Evolutionary conservation across 2,888 invertebrate genomes (phyloP).

Genomic region (Oscheius myriophilus): DNA sequence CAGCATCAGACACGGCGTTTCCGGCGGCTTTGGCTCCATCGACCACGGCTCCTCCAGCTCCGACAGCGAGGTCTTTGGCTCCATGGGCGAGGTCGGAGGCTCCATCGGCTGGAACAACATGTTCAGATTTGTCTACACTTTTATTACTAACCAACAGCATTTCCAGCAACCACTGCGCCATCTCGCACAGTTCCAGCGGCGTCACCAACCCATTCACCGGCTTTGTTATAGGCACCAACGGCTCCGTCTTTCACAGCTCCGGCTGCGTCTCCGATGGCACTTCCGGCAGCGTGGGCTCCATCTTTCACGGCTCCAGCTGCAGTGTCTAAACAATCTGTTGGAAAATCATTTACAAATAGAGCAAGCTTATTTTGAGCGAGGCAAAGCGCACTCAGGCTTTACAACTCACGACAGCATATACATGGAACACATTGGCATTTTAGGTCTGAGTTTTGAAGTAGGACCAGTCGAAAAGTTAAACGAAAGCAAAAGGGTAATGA

Average conservation of each 20-base stretch:
- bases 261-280: background rate
- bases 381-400: no score
- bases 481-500: no score
- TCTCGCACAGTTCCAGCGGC: slow-evolving; percentile 13
- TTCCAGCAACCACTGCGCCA: background rate
- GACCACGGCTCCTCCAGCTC: slow-evolving; percentile 22
- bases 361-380: background rate
- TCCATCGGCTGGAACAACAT: background rate
- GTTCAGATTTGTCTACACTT: no score
- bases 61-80: slow-evolving; percentile 22
- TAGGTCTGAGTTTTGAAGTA: no score
- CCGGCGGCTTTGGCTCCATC: slow-evolving; percentile 21
- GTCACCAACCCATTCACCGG: slow-evolving; percentile 9
- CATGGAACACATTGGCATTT: no score
- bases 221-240: background rate
- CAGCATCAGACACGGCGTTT: slow-evolving; percentile 1
- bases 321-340: background rate
- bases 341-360: background rate
- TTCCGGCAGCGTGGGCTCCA: background rate
- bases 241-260: slow-evolving; percentile 9
- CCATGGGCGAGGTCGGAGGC: slow-evolving; percentile 30
- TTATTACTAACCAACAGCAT: background rate
- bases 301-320: no score
- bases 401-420: no score
- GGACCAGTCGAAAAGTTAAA: no score